Percentiles rank a stretch among this genome's conserved stretches.
Conservation (phyloP, 2,888 invertebrate species). For the Molanna angustata region DNA sequence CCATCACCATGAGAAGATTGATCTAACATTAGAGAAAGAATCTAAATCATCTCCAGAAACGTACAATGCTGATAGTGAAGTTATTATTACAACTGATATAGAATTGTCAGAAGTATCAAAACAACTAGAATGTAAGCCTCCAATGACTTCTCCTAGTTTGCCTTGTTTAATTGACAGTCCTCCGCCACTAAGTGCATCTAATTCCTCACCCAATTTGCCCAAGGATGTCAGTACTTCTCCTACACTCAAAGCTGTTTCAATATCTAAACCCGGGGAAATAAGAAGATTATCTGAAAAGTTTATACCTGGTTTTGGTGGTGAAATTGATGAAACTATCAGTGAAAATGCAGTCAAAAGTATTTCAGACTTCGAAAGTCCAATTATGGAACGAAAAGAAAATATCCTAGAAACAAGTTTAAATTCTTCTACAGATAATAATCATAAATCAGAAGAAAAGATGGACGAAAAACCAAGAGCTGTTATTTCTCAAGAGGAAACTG, state of each 20-base stretch:
- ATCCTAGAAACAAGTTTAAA: constrained; percentile 39
- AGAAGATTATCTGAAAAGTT: constrained; percentile 53
- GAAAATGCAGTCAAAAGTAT: constrained; percentile 81
- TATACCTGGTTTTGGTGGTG: constrained; percentile 64
- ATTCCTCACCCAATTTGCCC: constrained; percentile 32
- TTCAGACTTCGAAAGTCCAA: constrained; percentile 52
- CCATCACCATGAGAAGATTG: constrained; percentile 56
- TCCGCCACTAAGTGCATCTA: constrained; percentile 41
- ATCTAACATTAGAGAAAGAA: constrained; percentile 33
- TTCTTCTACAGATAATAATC: constrained; percentile 40
- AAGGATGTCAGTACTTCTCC: constrained; percentile 27
- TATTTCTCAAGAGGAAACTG: constrained; percentile 90
- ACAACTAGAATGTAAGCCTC: constrained; percentile 43
- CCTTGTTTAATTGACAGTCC: constrained; percentile 66
- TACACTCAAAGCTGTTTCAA: constrained; percentile 45
- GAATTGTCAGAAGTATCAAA: constrained; percentile 42
- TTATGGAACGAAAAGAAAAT: constrained; percentile 34
- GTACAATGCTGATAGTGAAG: constrained; percentile 32
- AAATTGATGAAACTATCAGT: constrained; percentile 67
- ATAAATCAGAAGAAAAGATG: constrained; percentile 55
- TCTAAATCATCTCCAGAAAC: constrained; percentile 27
- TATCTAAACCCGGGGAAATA: constrained; percentile 37
- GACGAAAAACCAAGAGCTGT: constrained; percentile 79
- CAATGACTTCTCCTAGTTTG: constrained; percentile 58
- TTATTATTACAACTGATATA: constrained; percentile 35